Evolutionary conservation across 2,113 vertebrate genomes (phyloP).

Genomic region (Ophiodon elongatus): DNA sequence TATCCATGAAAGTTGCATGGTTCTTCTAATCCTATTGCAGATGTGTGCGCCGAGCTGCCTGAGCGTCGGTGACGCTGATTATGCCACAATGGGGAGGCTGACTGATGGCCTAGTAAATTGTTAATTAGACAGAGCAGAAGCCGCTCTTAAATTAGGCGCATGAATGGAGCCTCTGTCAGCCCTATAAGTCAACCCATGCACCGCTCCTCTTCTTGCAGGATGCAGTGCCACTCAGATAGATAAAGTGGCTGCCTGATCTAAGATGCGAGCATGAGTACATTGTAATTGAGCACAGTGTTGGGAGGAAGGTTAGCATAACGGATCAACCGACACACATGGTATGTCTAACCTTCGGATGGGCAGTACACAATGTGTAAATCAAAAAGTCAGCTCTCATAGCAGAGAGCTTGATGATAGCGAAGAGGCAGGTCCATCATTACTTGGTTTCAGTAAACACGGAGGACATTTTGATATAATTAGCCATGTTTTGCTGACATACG

Average conservation of each 20-base stretch:
- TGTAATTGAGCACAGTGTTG: conserved; percentile 42
- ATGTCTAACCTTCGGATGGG: background rate
- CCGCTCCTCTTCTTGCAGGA: conserved; percentile 40
- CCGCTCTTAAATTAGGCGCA: conserved; percentile 85
- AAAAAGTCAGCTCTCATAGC: background rate
- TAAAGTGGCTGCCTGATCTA: conserved; percentile 48
- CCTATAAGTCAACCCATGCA: conserved; percentile 75
- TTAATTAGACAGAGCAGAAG: conserved; percentile 86
- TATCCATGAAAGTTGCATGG: conserved; percentile 69
- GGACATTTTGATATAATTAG: conserved; percentile 42
- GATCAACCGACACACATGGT: conserved; percentile 10
- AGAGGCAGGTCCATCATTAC: conserved; percentile 25
- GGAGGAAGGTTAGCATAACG: background rate
- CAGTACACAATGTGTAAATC: background rate
- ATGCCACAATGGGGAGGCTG: conserved; percentile 76
- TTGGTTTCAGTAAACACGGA: conserved; percentile 4
- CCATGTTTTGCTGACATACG: conserved; percentile 28
- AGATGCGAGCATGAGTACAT: conserved; percentile 15
- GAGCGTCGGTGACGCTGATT: conserved; percentile 68
- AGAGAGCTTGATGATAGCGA: background rate
- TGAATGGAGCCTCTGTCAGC: conserved; percentile 81
- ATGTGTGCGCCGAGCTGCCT: conserved; percentile 46
- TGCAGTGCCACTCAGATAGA: conserved; percentile 44
- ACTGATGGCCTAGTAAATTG: conserved; percentile 87
- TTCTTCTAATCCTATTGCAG: conserved; percentile 59